Evolutionary conservation across 2,888 invertebrate species (phyloP).

Genomic region (Himalopsyche kuldschensis): DNA sequence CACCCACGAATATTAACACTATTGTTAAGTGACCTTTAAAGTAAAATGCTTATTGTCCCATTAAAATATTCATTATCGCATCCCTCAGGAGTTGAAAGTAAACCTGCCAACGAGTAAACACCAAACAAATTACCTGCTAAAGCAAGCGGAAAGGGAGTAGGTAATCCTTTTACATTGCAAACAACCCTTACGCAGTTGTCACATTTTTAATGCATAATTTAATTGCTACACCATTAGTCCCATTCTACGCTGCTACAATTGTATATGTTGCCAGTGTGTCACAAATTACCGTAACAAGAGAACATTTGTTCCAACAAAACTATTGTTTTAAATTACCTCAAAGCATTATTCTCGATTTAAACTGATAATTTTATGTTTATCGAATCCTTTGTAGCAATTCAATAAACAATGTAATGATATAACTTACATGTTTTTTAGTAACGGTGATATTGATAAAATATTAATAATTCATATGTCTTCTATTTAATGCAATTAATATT

Average conservation of each 20-base stretch:
- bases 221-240: slow-evolving; percentile 9
- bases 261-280: not conserved
- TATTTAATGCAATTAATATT: no score
- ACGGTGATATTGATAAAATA: no score
- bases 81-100: slow-evolving; percentile 1
- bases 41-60: not conserved
- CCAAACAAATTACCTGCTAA: not conserved
- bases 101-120: slow-evolving; percentile 1
- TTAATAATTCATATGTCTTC: no score
- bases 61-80: not conserved
- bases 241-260: not conserved
- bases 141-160: not conserved
- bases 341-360: no score
- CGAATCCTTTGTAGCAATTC: no score
- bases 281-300: not conserved
- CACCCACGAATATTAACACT: not conserved
- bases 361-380: no score
- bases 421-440: no score
- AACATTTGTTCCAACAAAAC: not conserved
- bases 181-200: slow-evolving; percentile 1
- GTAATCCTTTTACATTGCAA: not conserved
- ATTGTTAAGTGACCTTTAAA: not conserved
- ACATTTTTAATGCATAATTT: slow-evolving; percentile 21
- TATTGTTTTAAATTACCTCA: not conserved
- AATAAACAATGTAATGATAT: no score